A percentile compares a stretch with the other conserved stretches of the same genome.
These are phyloP conservation scores for Atherinosoma microstoma DNA, from an alignment of 2,797 vertebrate genomes.

Conservation along the genomic window DNA sequence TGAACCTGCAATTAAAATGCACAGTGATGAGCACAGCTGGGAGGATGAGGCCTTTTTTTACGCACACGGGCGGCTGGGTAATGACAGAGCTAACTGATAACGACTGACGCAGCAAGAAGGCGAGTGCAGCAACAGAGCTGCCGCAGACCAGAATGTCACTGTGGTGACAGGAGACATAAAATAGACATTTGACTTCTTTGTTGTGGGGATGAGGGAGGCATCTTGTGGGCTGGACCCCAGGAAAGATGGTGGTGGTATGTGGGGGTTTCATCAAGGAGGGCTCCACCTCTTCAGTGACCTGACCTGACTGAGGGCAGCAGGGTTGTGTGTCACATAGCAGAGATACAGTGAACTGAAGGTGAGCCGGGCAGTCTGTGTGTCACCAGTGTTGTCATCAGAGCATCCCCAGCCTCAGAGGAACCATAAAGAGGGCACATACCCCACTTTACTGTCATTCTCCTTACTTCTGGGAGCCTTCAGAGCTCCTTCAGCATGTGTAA, in stretches of 20 bases:
- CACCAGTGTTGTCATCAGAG: constrained; percentile 25
- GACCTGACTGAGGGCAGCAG: constrained; percentile 57
- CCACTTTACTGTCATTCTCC: constrained; percentile 46
- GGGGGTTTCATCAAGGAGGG: constrained; percentile 47
- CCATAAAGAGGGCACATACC: constrained; percentile 66
- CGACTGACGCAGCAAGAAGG: constrained; percentile 56
- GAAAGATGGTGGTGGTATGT: constrained; percentile 8
- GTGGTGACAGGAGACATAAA: constrained; percentile 59
- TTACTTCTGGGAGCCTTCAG: constrained; percentile 17
- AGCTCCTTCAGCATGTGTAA: constrained; percentile 43
- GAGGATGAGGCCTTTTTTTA: constrained; percentile 58
- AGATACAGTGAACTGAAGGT: constrained; percentile 49
- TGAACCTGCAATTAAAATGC: constrained; percentile 80
- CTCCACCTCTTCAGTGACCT: constrained; percentile 64
- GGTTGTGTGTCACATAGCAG: constrained; percentile 48
- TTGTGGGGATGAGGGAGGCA: constrained; percentile 63
- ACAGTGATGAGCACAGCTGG: constrained; percentile 69
- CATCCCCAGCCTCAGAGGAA: constrained; percentile 41
- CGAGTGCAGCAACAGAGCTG: constrained; percentile 56
- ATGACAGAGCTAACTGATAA: constrained; percentile 80
- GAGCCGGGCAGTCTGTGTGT: constrained; percentile 60
- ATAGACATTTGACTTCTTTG: constrained; percentile 62
- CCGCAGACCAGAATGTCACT: constrained; percentile 73
- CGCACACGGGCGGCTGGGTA: constrained; percentile 69
- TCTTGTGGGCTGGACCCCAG: constrained; percentile 53